Percentiles rank a stretch among this genome's conserved stretches.
Conservation (phyloP, 2,888 invertebrate genomes). For the Beris morrisii region DNA sequence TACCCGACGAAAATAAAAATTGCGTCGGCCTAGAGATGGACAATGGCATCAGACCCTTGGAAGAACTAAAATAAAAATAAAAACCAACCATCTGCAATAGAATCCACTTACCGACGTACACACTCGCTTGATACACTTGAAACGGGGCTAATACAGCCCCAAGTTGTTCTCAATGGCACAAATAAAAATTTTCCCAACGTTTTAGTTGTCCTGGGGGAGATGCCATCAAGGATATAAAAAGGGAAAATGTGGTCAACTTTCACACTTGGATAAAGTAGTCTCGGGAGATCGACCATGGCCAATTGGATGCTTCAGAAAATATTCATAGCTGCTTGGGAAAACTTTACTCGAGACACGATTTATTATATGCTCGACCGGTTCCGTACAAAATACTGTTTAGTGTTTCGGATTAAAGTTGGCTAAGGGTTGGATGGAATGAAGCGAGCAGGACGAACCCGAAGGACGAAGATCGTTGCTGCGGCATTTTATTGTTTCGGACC, state of each 20-base stretch:
- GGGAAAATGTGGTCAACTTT: constrained; percentile 40
- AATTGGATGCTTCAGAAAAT: constrained; percentile 39
- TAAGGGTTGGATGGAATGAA: not conserved
- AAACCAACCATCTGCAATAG: constrained; percentile 21
- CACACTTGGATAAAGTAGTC: constrained; percentile 40
- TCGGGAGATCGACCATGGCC: constrained; percentile 37
- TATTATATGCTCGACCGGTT: constrained; percentile 36
- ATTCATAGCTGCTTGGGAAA: constrained; percentile 39
- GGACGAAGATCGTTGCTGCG: not conserved
- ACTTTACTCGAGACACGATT: constrained; percentile 37
- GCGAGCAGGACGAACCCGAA: too few relatives aligned
- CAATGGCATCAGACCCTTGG: not conserved
- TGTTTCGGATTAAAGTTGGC: constrained; percentile 25
- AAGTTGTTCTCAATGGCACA: constrained; percentile 37
- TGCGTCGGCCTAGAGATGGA: constrained; percentile 3
- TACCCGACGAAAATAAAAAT: constrained; percentile 4
- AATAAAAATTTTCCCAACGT: constrained; percentile 39
- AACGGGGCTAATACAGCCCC: constrained; percentile 34
- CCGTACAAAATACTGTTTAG: constrained; percentile 20
- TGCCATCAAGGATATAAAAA: constrained; percentile 39
- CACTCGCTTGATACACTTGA: constrained; percentile 7
- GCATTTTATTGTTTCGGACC: not conserved
- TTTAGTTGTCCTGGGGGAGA: constrained; percentile 37
- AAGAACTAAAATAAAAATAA: constrained; percentile 21
- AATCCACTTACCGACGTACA: constrained; percentile 15